These are phyloP conservation scores for Trypoxylon attenuatum DNA, from an alignment of 2,888 invertebrate species.

Conservation along the genomic window DNA sequence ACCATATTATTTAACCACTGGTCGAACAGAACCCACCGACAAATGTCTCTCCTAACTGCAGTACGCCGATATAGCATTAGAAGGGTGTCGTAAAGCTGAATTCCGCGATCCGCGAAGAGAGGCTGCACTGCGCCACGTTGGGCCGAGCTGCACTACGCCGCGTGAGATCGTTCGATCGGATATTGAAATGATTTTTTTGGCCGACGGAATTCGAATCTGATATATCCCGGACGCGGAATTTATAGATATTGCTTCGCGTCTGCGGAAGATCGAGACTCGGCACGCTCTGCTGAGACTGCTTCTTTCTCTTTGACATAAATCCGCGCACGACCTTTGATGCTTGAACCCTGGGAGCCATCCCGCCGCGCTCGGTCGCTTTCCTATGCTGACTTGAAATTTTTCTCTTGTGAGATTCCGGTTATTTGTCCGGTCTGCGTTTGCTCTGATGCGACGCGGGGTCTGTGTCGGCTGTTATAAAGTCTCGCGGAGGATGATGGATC, in stretches of 20 bases:
- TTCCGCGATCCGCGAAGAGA: neutral
- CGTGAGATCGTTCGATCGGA: neutral
- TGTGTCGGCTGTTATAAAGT: too few relatives aligned
- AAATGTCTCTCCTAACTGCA: conserved; percentile 24
- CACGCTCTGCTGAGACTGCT: too few relatives aligned
- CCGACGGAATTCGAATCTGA: neutral
- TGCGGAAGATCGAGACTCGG: neutral
- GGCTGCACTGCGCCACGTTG: neutral
- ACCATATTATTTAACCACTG: conserved; percentile 26
- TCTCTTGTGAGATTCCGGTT: too few relatives aligned
- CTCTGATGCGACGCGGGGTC: too few relatives aligned
- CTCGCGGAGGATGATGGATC: too few relatives aligned
- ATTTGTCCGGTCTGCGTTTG: too few relatives aligned
- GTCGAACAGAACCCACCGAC: conserved; percentile 13
- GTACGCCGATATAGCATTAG: too few relatives aligned
- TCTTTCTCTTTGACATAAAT: too few relatives aligned
- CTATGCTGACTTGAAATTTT: too few relatives aligned
- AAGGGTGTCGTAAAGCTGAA: neutral
- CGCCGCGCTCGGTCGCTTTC: too few relatives aligned
- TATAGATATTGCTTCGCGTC: conserved; percentile 2
- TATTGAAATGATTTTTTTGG: neutral
- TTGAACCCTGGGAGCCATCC: too few relatives aligned
- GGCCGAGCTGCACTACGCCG: neutral
- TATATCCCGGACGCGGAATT: neutral
- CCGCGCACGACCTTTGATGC: too few relatives aligned